Percentiles rank a stretch among this genome's conserved stretches.
Evolutionary conservation across 2,113 vertebrate species (phyloP).

Genomic region (Anguilla rostrata): DNA sequence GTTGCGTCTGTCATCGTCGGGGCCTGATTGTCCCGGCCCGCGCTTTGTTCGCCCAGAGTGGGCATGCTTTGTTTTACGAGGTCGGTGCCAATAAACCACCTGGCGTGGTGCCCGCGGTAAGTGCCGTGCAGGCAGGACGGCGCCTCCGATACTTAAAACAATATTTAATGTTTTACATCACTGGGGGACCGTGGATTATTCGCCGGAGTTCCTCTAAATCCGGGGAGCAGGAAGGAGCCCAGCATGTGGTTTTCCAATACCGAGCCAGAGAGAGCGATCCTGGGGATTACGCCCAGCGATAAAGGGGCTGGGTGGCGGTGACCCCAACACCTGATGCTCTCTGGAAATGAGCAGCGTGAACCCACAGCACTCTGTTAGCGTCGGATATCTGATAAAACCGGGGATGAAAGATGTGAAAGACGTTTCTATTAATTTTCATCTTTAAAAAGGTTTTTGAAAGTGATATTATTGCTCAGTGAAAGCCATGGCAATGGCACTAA

Average conservation of each 20-base stretch:
- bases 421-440: constrained; percentile 39
- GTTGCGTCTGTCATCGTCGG: constrained; percentile 79
- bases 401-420: constrained; percentile 34
- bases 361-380: constrained; percentile 12
- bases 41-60: constrained; percentile 54
- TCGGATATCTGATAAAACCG: constrained; percentile 57
- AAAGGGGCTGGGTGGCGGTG: constrained; percentile 34
- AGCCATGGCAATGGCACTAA: constrained; percentile 52
- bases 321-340: constrained; percentile 44
- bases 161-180: constrained; percentile 78
- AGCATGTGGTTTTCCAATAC: constrained; percentile 61
- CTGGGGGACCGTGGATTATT: constrained; percentile 70
- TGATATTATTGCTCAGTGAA: not conserved
- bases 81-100: constrained; percentile 55
- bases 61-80: constrained; percentile 56
- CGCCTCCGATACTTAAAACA: constrained; percentile 75
- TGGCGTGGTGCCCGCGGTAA: constrained; percentile 71
- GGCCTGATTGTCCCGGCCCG: constrained; percentile 60
- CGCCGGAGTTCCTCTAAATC: constrained; percentile 66
- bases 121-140: constrained; percentile 71
- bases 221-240: constrained; percentile 59
- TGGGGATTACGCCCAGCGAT: constrained; percentile 47
- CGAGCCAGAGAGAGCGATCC: constrained; percentile 45
- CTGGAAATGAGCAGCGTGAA: constrained; percentile 39
- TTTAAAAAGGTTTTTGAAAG: constrained; percentile 48